These are phyloP conservation scores for Grus americana DNA, from an alignment of 2,113 vertebrate species.

Conservation along the genomic window DNA sequence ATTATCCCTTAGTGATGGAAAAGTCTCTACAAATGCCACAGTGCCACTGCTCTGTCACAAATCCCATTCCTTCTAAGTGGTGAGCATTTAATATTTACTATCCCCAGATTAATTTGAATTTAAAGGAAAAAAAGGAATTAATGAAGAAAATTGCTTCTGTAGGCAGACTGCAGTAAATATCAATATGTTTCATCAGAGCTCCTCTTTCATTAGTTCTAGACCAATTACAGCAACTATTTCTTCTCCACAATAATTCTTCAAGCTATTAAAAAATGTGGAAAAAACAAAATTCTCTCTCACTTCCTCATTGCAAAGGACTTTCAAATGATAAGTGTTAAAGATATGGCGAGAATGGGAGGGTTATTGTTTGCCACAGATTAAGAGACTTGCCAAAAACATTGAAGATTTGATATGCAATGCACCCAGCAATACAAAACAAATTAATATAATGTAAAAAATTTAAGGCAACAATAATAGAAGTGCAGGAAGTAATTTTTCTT, in stretches of 20 bases:
- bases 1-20: conserved; percentile 39
- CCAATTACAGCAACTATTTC: background rate
- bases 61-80: background rate
- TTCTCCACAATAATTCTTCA: background rate
- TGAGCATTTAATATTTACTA: conserved; percentile 1
- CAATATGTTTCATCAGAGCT: background rate
- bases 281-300: background rate
- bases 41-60: conserved; percentile 7
- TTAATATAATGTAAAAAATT: background rate
- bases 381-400: background rate
- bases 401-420: background rate
- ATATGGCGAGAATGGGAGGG: background rate
- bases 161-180: background rate
- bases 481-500: background rate
- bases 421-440: background rate
- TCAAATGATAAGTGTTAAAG: background rate
- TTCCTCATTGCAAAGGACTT: background rate
- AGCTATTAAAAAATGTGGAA: background rate
- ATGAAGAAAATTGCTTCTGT: background rate
- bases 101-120: background rate
- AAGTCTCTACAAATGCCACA: conserved; percentile 42
- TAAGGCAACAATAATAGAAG: background rate
- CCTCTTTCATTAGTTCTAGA: conserved; percentile 19
- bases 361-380: background rate
- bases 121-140: background rate